These are phyloP conservation scores for Entomyzon cyanotis DNA, from an alignment of 2,113 vertebrate genomes.

Conservation along the genomic window DNA sequence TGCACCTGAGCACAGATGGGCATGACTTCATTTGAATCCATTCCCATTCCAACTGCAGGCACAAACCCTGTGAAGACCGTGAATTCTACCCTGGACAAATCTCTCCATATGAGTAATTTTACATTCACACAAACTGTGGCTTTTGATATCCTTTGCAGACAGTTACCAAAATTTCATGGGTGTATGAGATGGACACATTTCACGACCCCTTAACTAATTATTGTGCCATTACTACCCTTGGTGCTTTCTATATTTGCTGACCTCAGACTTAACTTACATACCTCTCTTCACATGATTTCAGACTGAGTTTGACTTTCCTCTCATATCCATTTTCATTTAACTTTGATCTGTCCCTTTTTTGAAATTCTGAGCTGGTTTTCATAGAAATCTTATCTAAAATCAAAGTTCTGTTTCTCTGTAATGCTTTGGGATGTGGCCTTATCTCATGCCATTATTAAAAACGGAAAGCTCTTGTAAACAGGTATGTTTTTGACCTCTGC, in stretches of 20 bases:
- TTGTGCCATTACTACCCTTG: not conserved
- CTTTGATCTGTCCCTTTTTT: constrained; percentile 13
- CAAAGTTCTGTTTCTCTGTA: constrained; percentile 41
- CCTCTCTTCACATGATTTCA: not conserved
- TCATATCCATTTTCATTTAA: constrained; percentile 17
- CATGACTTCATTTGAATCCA: not conserved
- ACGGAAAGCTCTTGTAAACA: not conserved
- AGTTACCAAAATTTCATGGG: constrained; percentile 6
- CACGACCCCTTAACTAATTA: not conserved
- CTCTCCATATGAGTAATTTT: not conserved
- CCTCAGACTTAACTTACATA: not conserved
- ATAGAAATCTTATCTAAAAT: constrained; percentile 43
- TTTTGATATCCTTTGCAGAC: not conserved
- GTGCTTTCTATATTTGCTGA: not conserved
- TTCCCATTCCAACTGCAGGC: not conserved
- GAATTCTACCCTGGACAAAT: not conserved
- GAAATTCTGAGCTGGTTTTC: constrained; percentile 41
- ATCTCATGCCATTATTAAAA: constrained; percentile 46
- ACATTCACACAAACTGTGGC: not conserved
- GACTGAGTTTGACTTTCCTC: not conserved
- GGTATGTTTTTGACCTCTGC: constrained; percentile 39
- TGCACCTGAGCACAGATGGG: not conserved
- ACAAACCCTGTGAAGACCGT: not conserved
- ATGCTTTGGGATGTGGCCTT: not conserved
- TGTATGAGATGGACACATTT: not conserved